Percentiles rank a stretch among this genome's conserved stretches.
Conservation (phyloP, 2,113 vertebrate species). For the Anolis sagrei region DNA sequence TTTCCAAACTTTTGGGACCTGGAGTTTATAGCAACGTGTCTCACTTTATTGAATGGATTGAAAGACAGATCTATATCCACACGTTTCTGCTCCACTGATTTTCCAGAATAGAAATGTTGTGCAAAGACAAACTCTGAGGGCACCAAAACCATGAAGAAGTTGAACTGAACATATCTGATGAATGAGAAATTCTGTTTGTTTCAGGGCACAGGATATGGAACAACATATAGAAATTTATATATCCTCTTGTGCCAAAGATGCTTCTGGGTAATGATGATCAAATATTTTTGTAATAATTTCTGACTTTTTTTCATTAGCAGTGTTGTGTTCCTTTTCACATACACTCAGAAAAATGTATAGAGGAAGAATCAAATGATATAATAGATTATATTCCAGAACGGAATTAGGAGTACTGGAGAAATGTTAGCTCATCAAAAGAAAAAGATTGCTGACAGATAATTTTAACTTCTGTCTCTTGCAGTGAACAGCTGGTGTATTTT, state of each 20-base stretch:
- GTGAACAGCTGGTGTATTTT: background rate
- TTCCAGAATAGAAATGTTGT: slow-evolving; percentile 34
- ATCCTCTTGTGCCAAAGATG: slow-evolving; percentile 21
- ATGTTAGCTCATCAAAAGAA: slow-evolving; percentile 25
- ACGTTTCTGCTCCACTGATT: slow-evolving; percentile 82
- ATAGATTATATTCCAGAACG: slow-evolving; percentile 46
- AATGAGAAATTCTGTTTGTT: background rate
- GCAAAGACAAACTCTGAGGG: slow-evolving; percentile 34
- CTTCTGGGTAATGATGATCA: slow-evolving; percentile 38
- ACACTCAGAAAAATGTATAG: slow-evolving; percentile 49
- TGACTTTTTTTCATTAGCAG: slow-evolving; percentile 45
- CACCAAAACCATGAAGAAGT: slow-evolving; percentile 31
- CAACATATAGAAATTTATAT: slow-evolving; percentile 12
- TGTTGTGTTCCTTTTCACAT: slow-evolving; percentile 52
- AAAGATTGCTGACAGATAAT: background rate
- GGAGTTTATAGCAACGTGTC: slow-evolving; percentile 94
- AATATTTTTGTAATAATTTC: slow-evolving; percentile 39
- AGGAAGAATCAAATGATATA: slow-evolving; percentile 39
- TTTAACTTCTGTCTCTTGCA: slow-evolving; percentile 3
- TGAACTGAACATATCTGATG: slow-evolving; percentile 34
- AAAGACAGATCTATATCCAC: slow-evolving; percentile 90
- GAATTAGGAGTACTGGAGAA: slow-evolving; percentile 47
- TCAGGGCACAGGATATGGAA: slow-evolving; percentile 9
- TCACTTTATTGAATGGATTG: slow-evolving; percentile 91
- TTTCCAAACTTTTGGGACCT: slow-evolving; percentile 90